These are phyloP conservation scores for Nyctalus aviator DNA, from an alignment of 2,797 vertebrate species.

Conservation along the genomic window DNA sequence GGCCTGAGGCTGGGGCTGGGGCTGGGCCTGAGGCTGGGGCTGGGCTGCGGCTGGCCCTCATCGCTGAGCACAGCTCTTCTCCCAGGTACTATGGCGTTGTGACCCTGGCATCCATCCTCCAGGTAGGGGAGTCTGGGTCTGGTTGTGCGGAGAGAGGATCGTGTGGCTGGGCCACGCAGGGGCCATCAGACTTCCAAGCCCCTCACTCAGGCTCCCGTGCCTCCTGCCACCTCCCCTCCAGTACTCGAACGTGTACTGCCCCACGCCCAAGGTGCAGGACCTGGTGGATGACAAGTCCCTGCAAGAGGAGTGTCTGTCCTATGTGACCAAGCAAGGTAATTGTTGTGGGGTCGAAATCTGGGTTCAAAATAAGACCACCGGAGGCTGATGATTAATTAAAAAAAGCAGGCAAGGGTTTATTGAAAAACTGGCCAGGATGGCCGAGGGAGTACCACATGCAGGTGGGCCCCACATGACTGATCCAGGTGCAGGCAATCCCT, in stretches of 20 bases:
- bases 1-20: too few species aligned
- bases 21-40: too few species aligned
- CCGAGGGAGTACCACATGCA: too few species aligned
- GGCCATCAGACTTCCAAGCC: not conserved
- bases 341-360: too few species aligned
- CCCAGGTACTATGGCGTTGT: slow-evolving; percentile 96
- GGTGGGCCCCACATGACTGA: too few species aligned
- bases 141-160: not conserved
- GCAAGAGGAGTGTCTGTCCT: slow-evolving; percentile 97
- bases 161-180: not conserved
- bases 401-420: too few species aligned
- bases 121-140: slow-evolving; percentile 89
- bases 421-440: too few species aligned
- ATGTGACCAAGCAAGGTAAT: slow-evolving; percentile 95
- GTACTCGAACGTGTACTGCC: slow-evolving; percentile 99
- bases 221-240: slow-evolving; percentile 79
- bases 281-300: slow-evolving; percentile 96
- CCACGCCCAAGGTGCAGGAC: slow-evolving; percentile 96
- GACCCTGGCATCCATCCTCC: slow-evolving; percentile 97
- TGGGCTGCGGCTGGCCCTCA: not conserved
- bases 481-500: too few species aligned
- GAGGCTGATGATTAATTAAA: too few species aligned
- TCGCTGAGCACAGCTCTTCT: slow-evolving; percentile 56
- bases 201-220: slow-evolving; percentile 8
- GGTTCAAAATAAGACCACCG: too few species aligned